phyloP scores from a whole-genome alignment of 2,113 vertebrate genomes.

The Psettodes erumei region DNA sequence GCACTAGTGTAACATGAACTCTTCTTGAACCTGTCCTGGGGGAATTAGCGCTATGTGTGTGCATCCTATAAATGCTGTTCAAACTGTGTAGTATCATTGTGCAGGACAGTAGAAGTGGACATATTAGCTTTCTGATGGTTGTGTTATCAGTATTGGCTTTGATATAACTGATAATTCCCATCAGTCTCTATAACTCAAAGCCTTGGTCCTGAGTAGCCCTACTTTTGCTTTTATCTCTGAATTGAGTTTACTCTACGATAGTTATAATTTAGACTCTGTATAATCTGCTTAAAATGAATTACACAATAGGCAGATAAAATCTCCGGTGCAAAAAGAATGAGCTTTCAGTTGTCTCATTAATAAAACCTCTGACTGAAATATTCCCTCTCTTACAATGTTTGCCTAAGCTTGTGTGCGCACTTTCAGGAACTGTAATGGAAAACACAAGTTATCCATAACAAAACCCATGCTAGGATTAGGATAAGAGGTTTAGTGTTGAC shows the following conservation, averaged over 20 bases:
- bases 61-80: constrained; percentile 8
- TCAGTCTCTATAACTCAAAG: constrained; percentile 21
- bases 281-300: constrained; percentile 37
- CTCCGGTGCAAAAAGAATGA: constrained; percentile 2
- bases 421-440: constrained; percentile 38
- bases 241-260: constrained; percentile 23
- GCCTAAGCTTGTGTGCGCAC: constrained; percentile 15
- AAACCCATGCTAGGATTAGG: constrained; percentile 78
- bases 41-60: constrained; percentile 1
- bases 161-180: constrained; percentile 20
- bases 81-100: not conserved
- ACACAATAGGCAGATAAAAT: constrained; percentile 16
- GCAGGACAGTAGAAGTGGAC: not conserved
- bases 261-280: constrained; percentile 15
- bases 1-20: constrained; percentile 54
- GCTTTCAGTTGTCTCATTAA: constrained; percentile 21
- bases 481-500: constrained; percentile 80
- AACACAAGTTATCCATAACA: constrained; percentile 73
- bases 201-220: not conserved
- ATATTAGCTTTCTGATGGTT: not conserved
- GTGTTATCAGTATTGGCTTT: constrained; percentile 10
- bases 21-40: constrained; percentile 50
- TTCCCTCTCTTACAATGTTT: not conserved
- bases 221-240: constrained; percentile 20
- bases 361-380: constrained; percentile 8